Base-by-base conservation (phyloP, 2,113 vertebrate species). In the Ailurus styani region DNA sequence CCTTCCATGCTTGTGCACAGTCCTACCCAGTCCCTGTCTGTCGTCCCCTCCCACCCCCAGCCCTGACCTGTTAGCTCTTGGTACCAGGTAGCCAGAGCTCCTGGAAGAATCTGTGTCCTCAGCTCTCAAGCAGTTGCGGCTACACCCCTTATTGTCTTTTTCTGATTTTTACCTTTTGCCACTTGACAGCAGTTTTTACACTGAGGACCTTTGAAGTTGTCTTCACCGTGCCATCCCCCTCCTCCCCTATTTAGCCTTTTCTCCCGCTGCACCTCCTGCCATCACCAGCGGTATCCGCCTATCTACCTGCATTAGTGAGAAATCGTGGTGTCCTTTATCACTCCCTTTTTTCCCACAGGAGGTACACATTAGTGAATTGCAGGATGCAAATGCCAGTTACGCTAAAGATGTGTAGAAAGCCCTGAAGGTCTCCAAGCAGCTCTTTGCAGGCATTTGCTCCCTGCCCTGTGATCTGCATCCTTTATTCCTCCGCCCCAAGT, bases 401-500 rank as follows among this genome's bases (percentile, higher is more conserved):
- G 23, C 0, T 45, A 75, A 92, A 78, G 91, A n/a, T 64, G 62
- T 87, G 50, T 66, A 54, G 93, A 42, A 97, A 95, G 42, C 45
- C 13, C 10, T 37, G 68, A 52, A 37, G n/a, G 25, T 89, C 3
- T 7, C 79, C 66, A 60, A 77, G 73, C 54, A 84, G 55, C n/a
- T 21, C 73, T 92, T 66, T 27, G 73, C 13, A 70, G 52, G 68
- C 62, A 47, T 97, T 88, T 82, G 37, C 82, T 6, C 54, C 91
- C 64, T 85, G 50, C 52, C 52, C 62, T 85, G 29, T 78, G 45
- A 79, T 94, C 54, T 66, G 57, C 29, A 45, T 62, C 86, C 72
- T 93, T 97, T 95, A 54, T 96, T 91, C 75, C 60, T 97, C 52
- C 8, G 40, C 55, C 89, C 73, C 60, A 84, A 79, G 70, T 90